phyloP scores from a whole-genome alignment of 1,140 invertebrate genomes.

The Eulimnadia texana region DNA sequence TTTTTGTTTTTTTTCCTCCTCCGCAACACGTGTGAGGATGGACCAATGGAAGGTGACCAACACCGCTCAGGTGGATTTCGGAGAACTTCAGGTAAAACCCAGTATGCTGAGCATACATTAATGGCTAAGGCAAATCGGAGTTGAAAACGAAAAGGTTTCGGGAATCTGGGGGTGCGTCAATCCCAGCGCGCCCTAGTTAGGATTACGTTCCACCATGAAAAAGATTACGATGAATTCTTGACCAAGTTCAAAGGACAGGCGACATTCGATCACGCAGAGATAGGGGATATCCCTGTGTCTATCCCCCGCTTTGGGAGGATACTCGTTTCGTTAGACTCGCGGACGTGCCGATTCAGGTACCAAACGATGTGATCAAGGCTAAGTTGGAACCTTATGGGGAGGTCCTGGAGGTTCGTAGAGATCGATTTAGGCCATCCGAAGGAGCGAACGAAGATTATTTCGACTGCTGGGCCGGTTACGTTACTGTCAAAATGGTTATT shows the following conservation, averaged over 20 bases:
- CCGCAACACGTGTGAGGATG: no score
- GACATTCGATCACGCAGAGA: neutral
- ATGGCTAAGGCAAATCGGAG: neutral
- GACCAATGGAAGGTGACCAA: neutral
- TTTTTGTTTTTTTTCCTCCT: no score
- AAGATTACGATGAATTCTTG: neutral
- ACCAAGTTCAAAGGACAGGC: neutral
- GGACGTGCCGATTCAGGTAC: neutral
- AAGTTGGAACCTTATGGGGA: no score
- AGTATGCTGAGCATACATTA: neutral
- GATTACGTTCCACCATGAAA: neutral
- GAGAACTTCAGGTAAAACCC: neutral
- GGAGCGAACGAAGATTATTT: no score
- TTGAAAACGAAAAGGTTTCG: neutral
- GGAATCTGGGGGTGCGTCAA: neutral
- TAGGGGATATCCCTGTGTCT: neutral
- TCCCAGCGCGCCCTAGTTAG: neutral
- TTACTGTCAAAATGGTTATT: no score
- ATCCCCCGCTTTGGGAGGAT: neutral
- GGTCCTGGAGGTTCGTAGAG: no score
- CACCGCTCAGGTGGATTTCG: neutral
- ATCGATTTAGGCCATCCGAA: no score
- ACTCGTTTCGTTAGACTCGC: neutral
- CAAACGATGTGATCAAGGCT: no score
- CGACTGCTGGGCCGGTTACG: no score